Evolutionary conservation across 2,888 invertebrate genomes (phyloP), one percentile per base, ranked within the genome.

Genomic region (Lydus trimaculatus): DNA sequence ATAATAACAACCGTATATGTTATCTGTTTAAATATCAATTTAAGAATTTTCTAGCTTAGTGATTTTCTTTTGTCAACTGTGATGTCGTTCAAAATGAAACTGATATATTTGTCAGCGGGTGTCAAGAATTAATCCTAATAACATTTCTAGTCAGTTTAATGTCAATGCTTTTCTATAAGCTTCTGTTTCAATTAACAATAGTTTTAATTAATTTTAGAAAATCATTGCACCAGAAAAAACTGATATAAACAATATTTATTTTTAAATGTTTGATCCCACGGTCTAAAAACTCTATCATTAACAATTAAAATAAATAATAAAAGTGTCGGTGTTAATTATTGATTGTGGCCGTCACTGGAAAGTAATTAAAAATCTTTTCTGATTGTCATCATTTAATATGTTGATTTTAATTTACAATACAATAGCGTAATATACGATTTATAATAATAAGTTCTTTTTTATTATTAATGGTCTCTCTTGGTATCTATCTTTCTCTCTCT

Each of bases 351-450:
- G 56, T 56, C 25, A 25, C 60, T 70, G 75, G 74, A 76, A 76
- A 77, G 76, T 78, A 79, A 79, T 79, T 79, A 79, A 78, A 77
- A 78, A 77, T 23, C 67, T 69, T 61, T n/a, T 71, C 75, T 75
- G 78, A 78, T 77, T 78, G 79, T 78, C 77, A 75, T 79, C 77
- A 72, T 77, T 75, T 75, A 78, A 43, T 43, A 77, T 77, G 74
- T 76, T 76, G 77, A 75, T 77, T 56, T 77, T 76, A 77, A 75
- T 76, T 69, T 70, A 64, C 61, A 66, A 66, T 67, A 77, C 76
- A 76, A 75, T 77, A 56, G 56, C 56, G 20, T 56, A 43, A 66
- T 72, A 71, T 74, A 69, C 73, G 70, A 75, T 71, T 74, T 75
- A 73, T 74, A 71, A 78, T 78, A 79, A 79, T 70, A 70, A 56